A percentile compares a stretch with the other conserved stretches of the same genome.
Evolutionary conservation across 2,888 invertebrate genomes (phyloP).

Genomic region (Sarcophaga rosellei): DNA sequence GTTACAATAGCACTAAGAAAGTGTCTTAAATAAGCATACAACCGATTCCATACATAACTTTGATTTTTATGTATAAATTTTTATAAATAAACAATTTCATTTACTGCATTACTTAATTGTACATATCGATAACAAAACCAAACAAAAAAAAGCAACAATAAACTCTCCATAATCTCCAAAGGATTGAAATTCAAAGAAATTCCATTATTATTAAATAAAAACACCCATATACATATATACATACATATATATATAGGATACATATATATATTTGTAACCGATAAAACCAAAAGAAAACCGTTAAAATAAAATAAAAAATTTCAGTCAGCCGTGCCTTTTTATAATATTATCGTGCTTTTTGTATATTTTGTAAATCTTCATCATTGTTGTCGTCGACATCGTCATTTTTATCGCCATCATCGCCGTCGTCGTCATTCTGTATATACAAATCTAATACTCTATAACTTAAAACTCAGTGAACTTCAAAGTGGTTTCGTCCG

Average conservation of each 20-base stretch:
- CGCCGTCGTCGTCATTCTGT: constrained; percentile 52
- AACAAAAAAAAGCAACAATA: not conserved
- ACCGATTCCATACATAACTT: constrained; percentile 49
- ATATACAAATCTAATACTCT: constrained; percentile 42
- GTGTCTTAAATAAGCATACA: constrained; percentile 31
- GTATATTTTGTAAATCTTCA: constrained; percentile 68
- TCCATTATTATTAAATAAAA: constrained; percentile 28
- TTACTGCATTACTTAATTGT: constrained; percentile 34
- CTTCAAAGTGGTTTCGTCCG: constrained; percentile 64
- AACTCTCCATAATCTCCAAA: constrained; percentile 18
- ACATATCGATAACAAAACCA: constrained; percentile 35
- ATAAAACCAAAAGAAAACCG: constrained; percentile 12
- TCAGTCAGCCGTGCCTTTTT: constrained; percentile 69
- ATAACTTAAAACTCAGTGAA: constrained; percentile 58
- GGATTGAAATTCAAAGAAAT: constrained; percentile 31
- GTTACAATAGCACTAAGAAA: constrained; percentile 23
- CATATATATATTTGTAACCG: not conserved
- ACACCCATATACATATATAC: constrained; percentile 13
- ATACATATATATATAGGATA: constrained; percentile 31
- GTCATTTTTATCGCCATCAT: constrained; percentile 30
- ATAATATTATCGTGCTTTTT: constrained; percentile 67
- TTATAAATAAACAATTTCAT: constrained; percentile 17
- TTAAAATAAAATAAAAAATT: constrained; percentile 36
- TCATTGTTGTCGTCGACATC: constrained; percentile 43
- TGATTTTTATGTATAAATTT: constrained; percentile 72